Conservation (phyloP, 2,888 invertebrate genomes). For the Thymelicus lineola region DNA sequence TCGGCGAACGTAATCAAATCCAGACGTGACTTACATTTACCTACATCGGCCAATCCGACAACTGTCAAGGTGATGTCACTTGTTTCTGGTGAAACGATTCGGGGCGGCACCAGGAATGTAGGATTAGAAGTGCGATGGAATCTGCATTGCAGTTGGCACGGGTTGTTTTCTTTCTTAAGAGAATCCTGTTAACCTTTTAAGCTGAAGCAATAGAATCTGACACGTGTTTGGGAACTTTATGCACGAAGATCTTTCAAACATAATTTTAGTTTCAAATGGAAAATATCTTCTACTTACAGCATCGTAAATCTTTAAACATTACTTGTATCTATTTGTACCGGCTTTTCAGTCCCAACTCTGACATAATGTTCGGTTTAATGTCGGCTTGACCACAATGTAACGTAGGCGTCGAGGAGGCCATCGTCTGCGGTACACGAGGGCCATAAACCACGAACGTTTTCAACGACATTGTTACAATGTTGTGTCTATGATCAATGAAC, state of each 20-base stretch:
- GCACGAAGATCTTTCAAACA: neutral
- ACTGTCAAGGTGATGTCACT: conserved; percentile 36
- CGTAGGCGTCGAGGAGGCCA: conserved; percentile 30
- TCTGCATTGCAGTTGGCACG: conserved; percentile 19
- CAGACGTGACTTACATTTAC: conserved; percentile 36
- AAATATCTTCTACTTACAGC: conserved; percentile 5
- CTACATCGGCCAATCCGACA: conserved; percentile 19
- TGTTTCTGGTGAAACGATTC: conserved; percentile 30
- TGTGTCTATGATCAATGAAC: conserved; percentile 36
- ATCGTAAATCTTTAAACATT: conserved; percentile 5
- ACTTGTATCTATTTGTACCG: conserved; percentile 9
- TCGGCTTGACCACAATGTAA: conserved; percentile 31
- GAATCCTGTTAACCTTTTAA: conserved; percentile 17
- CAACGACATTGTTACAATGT: conserved; percentile 36
- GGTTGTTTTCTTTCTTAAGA: conserved; percentile 10
- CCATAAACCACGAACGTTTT: conserved; percentile 34
- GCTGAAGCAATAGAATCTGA: neutral
- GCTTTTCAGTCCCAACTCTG: conserved; percentile 11
- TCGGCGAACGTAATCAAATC: conserved; percentile 40
- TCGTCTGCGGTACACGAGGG: conserved; percentile 28
- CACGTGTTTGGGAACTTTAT: neutral
- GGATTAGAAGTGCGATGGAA: conserved; percentile 7
- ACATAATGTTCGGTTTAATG: conserved; percentile 29
- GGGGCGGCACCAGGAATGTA: conserved; percentile 28
- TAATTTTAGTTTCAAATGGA: neutral